phyloP scores from a whole-genome alignment of 1,140 invertebrate genomes.

The Cydia pomonella region DNA sequence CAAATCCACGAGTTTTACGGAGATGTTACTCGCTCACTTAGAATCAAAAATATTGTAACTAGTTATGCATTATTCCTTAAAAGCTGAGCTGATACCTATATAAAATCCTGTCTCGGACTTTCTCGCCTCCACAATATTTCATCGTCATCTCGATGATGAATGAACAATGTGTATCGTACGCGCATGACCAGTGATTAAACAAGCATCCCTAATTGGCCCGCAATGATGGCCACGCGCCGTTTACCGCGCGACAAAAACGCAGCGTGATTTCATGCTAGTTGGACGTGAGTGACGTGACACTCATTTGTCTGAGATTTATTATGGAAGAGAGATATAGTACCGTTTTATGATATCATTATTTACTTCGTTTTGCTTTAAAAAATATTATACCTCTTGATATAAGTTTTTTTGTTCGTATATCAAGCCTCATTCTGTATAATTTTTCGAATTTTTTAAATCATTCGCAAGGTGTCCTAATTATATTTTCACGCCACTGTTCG shows the following conservation, averaged over 20 bases:
- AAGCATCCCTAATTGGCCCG: neutral
- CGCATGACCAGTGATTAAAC: neutral
- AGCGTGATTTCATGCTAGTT: neutral
- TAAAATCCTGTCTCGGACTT: neutral
- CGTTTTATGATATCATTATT: no score
- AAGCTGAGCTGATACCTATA: neutral
- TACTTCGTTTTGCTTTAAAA: no score
- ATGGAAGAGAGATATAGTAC: neutral
- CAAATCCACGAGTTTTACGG: no score
- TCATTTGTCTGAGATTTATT: neutral
- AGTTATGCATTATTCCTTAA: no score
- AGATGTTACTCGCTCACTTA: no score
- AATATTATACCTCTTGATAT: no score
- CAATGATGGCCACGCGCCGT: neutral
- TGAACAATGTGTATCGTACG: neutral
- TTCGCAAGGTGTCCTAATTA: no score
- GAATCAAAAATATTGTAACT: no score
- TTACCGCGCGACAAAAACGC: neutral
- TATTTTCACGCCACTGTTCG: no score
- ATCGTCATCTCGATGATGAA: neutral
- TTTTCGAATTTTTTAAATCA: no score
- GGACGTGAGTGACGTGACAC: neutral
- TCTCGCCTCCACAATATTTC: neutral
- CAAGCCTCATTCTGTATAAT: no score
- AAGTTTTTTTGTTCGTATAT: no score